phyloP scores from a whole-genome alignment of 2,113 vertebrate species.

The Dipodomys merriami region DNA sequence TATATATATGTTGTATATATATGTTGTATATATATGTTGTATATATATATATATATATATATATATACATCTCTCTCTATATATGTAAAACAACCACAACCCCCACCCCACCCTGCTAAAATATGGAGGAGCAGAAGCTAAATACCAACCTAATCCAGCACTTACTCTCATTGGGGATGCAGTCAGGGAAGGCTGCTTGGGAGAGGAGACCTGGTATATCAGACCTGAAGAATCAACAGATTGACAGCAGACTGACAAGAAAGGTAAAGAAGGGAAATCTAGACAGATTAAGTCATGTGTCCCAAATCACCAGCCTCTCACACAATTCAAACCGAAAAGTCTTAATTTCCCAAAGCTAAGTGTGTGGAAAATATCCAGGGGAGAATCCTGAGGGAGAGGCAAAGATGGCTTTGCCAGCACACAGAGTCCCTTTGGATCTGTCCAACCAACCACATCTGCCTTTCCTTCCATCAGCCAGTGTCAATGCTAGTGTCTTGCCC shows the following conservation, averaged over 20 bases:
- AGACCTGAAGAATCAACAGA: background rate
- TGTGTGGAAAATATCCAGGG: background rate
- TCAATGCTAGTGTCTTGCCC: slow-evolving; percentile 79
- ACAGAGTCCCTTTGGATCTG: background rate
- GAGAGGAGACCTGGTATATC: background rate
- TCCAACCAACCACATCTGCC: background rate
- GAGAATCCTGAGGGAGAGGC: background rate
- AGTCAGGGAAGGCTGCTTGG: slow-evolving; percentile 28
- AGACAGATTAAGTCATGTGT: background rate
- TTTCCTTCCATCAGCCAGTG: slow-evolving; percentile 49
- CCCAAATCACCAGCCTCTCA: background rate
- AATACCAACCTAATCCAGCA: too few species aligned
- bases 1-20: too few species aligned
- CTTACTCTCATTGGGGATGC: background rate
- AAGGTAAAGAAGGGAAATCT: background rate
- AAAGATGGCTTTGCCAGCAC: rapidly evolving
- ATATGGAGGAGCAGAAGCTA: too few species aligned
- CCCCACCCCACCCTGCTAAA: too few species aligned
- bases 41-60: too few species aligned
- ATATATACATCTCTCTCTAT: too few species aligned
- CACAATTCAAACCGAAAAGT: background rate
- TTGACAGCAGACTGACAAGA: background rate
- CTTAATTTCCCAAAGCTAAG: slow-evolving; percentile 19
- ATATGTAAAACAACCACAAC: too few species aligned
- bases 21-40: too few species aligned